Conservation (phyloP, 2,888 invertebrate genomes). For the Pachliopta kotzebuea region DNA sequence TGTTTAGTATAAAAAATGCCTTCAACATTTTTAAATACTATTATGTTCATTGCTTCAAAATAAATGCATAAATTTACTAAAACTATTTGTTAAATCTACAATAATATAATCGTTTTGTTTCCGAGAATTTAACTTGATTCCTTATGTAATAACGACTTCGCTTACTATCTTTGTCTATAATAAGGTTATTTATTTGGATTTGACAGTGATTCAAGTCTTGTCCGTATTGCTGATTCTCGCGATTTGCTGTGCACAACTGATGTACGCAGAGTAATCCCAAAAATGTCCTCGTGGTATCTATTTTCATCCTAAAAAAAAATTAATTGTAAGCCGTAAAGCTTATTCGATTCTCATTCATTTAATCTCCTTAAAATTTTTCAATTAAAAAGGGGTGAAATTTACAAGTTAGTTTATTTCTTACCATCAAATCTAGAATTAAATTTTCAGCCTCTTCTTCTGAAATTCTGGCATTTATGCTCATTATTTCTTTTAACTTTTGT, state of each 20-base stretch:
- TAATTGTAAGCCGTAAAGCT: background rate
- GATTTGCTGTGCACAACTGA: slow-evolving; percentile 93
- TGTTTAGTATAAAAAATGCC: background rate
- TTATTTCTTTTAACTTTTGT: slow-evolving; percentile 90
- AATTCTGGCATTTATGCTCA: slow-evolving; percentile 84
- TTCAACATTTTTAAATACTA: background rate
- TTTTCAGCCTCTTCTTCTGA: slow-evolving; percentile 88
- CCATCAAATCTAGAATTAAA: slow-evolving; percentile 90
- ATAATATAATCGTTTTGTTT: background rate
- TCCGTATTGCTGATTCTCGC: slow-evolving; percentile 86
- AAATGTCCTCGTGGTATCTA: slow-evolving; percentile 97
- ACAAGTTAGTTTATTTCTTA: slow-evolving; percentile 65
- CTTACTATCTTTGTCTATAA: background rate
- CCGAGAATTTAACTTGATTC: background rate
- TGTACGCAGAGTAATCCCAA: slow-evolving; percentile 94
- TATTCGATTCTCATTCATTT: background rate
- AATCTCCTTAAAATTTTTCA: no score
- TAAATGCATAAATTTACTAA: background rate
- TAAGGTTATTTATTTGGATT: slow-evolving; percentile 3
- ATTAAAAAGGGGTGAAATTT: no score
- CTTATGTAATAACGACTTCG: background rate
- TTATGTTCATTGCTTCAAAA: background rate
- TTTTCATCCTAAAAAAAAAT: slow-evolving; percentile 87
- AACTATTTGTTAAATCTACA: background rate
- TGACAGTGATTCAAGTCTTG: slow-evolving; percentile 51